Conservation (phyloP, 2,888 invertebrate species). For the Pardosa pseudoannulata region DNA sequence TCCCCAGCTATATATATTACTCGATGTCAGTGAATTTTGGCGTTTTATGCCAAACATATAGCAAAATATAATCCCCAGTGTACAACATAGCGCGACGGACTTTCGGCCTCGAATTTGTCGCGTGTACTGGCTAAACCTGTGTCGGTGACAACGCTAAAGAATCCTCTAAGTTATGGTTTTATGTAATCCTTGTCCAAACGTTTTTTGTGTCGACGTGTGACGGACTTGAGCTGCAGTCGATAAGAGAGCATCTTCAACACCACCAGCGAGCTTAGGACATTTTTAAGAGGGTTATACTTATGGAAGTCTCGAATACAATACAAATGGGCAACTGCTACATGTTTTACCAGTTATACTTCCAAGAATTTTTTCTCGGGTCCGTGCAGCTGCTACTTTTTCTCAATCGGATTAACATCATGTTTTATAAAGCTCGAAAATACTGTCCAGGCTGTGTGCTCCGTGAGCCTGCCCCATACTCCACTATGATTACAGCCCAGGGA, state of each 20-base stretch:
- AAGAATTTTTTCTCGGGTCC: neutral
- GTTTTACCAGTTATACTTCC: neutral
- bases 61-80: slow-evolving; percentile 52
- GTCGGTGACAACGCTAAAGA: neutral
- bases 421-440: slow-evolving; percentile 37
- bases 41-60: slow-evolving; percentile 24
- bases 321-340: slow-evolving; percentile 27
- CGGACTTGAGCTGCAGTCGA: slow-evolving; percentile 3
- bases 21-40: slow-evolving; percentile 40
- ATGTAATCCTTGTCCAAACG: neutral
- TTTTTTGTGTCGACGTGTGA: slow-evolving; percentile 18
- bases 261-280: slow-evolving; percentile 20
- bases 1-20: neutral
- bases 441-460: slow-evolving; percentile 13
- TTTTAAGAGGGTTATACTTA: slow-evolving; percentile 24
- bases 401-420: slow-evolving; percentile 8
- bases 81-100: slow-evolving; percentile 30
- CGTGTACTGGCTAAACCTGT: slow-evolving; percentile 38
- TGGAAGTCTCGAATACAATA: slow-evolving; percentile 28
- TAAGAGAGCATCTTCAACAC: neutral
- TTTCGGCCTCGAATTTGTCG: slow-evolving; percentile 10
- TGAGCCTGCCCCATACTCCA: neutral
- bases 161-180: slow-evolving; percentile 18
- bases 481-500: slow-evolving; percentile 1
- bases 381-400: slow-evolving; percentile 6